phyloP scores from a whole-genome alignment of 2,797 vertebrate species.

The Psittacula echo region DNA sequence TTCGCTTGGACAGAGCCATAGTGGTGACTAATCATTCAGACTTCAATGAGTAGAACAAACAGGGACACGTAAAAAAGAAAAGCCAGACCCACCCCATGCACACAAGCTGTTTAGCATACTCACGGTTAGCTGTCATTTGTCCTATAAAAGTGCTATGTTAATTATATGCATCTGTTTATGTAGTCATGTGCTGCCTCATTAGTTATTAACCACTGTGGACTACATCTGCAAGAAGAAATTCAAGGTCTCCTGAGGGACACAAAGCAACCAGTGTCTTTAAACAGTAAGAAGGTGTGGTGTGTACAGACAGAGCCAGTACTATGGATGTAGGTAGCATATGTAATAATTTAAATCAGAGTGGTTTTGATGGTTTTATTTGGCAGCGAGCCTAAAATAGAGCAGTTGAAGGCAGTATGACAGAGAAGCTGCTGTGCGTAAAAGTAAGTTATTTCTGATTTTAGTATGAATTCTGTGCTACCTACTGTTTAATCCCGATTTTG shows the following conservation, averaged over 20 bases:
- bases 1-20: not conserved
- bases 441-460: not conserved
- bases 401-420: not conserved
- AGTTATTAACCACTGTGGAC: not conserved
- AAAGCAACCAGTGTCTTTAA: not conserved
- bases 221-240: not conserved
- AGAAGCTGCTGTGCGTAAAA: not conserved
- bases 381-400: not conserved
- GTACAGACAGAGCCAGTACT: not conserved
- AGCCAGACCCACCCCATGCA: accelerated
- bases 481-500: not conserved
- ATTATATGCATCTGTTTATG: not conserved
- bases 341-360: not conserved
- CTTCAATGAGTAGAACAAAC: not conserved
- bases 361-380: not conserved
- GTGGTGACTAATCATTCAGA: not conserved
- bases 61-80: not conserved
- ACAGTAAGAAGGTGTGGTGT: not conserved
- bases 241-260: not conserved
- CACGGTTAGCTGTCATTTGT: not conserved
- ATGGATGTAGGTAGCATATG: not conserved
- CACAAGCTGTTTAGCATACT: accelerated
- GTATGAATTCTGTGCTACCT: not conserved
- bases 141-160: not conserved
- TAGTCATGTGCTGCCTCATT: not conserved